Conservation (phyloP, 1,140 invertebrate genomes). For the Saxidomus purpurata region DNA sequence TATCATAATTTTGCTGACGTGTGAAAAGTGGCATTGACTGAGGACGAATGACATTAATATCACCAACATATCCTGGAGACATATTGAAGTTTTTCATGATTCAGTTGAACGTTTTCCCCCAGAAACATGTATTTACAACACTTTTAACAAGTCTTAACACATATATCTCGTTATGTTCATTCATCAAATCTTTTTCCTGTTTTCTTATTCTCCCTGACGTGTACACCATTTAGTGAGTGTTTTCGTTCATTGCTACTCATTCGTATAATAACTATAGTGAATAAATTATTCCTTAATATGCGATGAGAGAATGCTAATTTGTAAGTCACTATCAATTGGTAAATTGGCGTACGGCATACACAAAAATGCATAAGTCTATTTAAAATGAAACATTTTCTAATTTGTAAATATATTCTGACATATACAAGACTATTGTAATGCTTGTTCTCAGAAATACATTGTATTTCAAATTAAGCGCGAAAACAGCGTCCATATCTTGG, state of each 20-base stretch:
- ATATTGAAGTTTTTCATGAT: too few relatives aligned
- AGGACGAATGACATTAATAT: too few relatives aligned
- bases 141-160: too few relatives aligned
- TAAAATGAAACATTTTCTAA: slow-evolving; percentile 50
- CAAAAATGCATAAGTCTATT: slow-evolving; percentile 37
- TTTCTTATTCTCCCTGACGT: background rate
- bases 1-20: too few relatives aligned
- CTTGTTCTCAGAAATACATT: slow-evolving; percentile 6
- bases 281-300: slow-evolving; percentile 53
- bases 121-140: too few relatives aligned
- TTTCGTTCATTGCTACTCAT: background rate
- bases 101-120: too few relatives aligned
- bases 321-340: slow-evolving; percentile 49
- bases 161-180: too few relatives aligned
- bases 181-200: too few relatives aligned
- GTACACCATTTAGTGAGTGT: background rate
- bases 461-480: slow-evolving; percentile 59
- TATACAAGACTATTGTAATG: slow-evolving; percentile 27
- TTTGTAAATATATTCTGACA: slow-evolving; percentile 52
- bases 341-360: background rate
- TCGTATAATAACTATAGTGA: background rate
- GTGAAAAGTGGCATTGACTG: too few relatives aligned
- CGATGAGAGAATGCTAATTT: slow-evolving; percentile 47
- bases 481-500: slow-evolving; percentile 26
- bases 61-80: too few relatives aligned